Percentiles rank a stretch among this genome's conserved stretches.
Conservation (phyloP, 37 sponge, comb jelly and placozoan genomes). For the Haliclona indistincta region DNA sequence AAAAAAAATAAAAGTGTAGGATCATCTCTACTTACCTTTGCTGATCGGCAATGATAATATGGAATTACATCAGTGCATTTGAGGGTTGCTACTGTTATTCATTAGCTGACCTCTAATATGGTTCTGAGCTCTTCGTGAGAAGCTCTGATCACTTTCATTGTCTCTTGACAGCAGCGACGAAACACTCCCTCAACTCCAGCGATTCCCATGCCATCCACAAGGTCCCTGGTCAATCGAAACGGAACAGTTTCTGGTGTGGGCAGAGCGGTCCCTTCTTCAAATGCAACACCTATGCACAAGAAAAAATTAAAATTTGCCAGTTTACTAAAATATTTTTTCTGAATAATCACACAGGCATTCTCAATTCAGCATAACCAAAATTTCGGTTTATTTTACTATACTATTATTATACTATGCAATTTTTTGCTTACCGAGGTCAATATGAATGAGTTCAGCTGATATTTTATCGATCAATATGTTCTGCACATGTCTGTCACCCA, state of each 20-base stretch:
- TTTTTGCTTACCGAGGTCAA: conserved; percentile 84
- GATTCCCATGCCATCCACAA: conserved; percentile 97
- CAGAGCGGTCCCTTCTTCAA: conserved; percentile 92
- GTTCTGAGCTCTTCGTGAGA: conserved; percentile 87
- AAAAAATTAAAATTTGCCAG: not conserved
- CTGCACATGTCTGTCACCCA: conserved; percentile 96
- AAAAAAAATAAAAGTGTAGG: too few relatives aligned
- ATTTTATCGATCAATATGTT: conserved; percentile 93
- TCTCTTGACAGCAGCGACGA: conserved; percentile 92
- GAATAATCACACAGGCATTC: too few relatives aligned
- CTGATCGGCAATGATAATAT: too few relatives aligned
- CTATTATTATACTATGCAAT: not conserved
- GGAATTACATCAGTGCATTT: too few relatives aligned
- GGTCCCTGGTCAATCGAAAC: conserved; percentile 94
- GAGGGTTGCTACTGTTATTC: too few relatives aligned
- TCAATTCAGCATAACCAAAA: too few relatives aligned
- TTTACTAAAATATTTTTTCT: not conserved
- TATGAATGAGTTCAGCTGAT: conserved; percentile 98
- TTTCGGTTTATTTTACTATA: not conserved
- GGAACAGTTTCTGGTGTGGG: conserved; percentile 96
- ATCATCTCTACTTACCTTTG: too few relatives aligned
- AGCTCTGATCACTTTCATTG: conserved; percentile 72
- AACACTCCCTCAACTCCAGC: conserved; percentile 96
- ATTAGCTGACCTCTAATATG: conserved; percentile 81
- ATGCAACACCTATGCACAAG: conserved; percentile 75